These are phyloP conservation scores for Cryptophagus acutangulus DNA, from an alignment of 2,888 invertebrate genomes.

Conservation along the genomic window DNA sequence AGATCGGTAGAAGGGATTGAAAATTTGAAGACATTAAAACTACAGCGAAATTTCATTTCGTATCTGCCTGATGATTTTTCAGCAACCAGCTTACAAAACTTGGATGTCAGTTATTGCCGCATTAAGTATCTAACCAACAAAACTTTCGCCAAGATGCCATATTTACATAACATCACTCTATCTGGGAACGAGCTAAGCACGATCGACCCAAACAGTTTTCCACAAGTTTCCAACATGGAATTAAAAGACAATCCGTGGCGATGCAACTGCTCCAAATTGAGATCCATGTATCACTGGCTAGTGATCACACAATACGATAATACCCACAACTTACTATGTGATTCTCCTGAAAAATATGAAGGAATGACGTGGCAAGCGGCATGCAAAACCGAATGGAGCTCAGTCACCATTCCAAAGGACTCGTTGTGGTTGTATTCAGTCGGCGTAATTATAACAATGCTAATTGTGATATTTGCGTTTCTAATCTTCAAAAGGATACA, in stretches of 20 bases:
- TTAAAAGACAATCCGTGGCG: constrained; percentile 72
- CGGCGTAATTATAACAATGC: constrained; percentile 52
- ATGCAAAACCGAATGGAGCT: constrained; percentile 60
- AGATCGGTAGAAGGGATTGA: constrained; percentile 57
- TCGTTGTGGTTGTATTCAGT: constrained; percentile 58
- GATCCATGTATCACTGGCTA: constrained; percentile 58
- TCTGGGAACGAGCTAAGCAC: constrained; percentile 67
- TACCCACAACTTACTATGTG: constrained; percentile 54
- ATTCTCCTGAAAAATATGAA: constrained; percentile 58
- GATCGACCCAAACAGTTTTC: constrained; percentile 57
- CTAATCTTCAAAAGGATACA: constrained; percentile 54
- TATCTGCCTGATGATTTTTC: constrained; percentile 58
- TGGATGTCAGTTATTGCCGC: constrained; percentile 59
- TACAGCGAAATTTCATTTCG: constrained; percentile 63
- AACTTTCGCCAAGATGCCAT: constrained; percentile 59
- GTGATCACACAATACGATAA: constrained; percentile 52
- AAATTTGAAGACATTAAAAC: constrained; percentile 56
- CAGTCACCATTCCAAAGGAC: constrained; percentile 23
- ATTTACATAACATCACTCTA: constrained; percentile 58
- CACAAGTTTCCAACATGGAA: constrained; percentile 52
- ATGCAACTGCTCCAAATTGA: constrained; percentile 64
- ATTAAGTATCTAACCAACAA: constrained; percentile 58
- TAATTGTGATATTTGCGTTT: constrained; percentile 53
- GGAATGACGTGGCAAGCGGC: constrained; percentile 66
- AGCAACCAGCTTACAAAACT: constrained; percentile 56